These are phyloP conservation scores for Cochlearius cochlearius DNA, from an alignment of 2,113 vertebrate genomes.

Conservation along the genomic window DNA sequence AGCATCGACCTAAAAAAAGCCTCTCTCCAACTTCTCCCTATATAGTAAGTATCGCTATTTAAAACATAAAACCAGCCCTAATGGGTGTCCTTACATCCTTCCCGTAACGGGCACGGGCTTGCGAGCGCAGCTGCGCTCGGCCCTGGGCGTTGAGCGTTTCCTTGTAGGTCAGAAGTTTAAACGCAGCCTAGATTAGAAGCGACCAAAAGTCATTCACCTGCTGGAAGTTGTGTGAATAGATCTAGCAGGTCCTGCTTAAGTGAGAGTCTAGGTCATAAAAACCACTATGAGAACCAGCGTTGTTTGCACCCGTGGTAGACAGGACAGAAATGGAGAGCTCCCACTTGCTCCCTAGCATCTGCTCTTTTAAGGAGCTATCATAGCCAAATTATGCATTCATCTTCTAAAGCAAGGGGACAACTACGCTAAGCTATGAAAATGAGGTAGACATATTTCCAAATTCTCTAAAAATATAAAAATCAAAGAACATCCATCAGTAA, in stretches of 20 bases:
- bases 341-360: background rate
- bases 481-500: background rate
- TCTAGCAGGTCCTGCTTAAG: background rate
- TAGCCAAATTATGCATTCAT: background rate
- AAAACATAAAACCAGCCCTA: background rate
- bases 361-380: background rate
- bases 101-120: rapidly evolving
- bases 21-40: too few species aligned
- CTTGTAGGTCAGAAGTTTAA: background rate
- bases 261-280: background rate
- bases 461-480: background rate
- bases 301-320: background rate
- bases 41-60: background rate
- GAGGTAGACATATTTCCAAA: background rate
- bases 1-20: rapidly evolving
- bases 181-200: background rate
- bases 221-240: background rate
- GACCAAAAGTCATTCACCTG: background rate
- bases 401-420: background rate
- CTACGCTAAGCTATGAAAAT: background rate
- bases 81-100: too few species aligned
- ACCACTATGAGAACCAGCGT: background rate
- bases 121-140: background rate
- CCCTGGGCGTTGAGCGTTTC: background rate
- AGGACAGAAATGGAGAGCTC: background rate